These are phyloP conservation scores for Daphoenositta chrysoptera DNA, from an alignment of 2,113 vertebrate species.

Conservation along the genomic window DNA sequence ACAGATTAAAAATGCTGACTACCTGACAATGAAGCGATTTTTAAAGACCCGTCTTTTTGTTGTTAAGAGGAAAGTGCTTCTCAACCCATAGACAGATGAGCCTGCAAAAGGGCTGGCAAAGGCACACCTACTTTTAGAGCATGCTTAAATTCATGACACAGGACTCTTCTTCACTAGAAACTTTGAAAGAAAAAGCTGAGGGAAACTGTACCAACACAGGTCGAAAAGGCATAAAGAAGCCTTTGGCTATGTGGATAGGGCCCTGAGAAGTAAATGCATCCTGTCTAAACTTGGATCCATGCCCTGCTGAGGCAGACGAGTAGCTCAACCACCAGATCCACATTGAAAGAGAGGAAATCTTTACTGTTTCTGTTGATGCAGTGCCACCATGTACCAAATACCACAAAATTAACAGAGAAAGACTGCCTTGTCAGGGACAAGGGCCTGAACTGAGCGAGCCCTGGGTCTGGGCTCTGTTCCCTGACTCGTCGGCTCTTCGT, in stretches of 20 bases:
- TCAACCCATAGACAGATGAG: neutral
- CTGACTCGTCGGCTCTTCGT: neutral
- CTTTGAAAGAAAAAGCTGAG: neutral
- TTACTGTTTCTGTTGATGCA: neutral
- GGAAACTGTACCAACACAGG: neutral
- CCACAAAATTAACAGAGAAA: neutral
- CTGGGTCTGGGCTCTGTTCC: neutral
- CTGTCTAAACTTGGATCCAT: neutral
- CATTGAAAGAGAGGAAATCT: neutral
- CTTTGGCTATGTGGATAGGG: fast-evolving
- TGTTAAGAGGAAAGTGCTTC: neutral
- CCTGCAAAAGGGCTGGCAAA: neutral
- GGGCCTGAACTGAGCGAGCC: neutral
- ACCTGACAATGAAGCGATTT: neutral
- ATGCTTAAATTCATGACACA: fast-evolving
- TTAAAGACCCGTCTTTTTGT: neutral
- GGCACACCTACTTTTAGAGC: neutral
- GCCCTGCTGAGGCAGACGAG: fast-evolving
- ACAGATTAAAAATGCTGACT: neutral
- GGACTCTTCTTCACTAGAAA: neutral
- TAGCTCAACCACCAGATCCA: fast-evolving
- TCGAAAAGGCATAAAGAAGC: neutral
- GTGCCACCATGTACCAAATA: neutral
- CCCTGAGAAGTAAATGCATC: neutral
- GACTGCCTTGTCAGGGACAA: neutral